Conservation (phyloP, 2,888 invertebrate species). For the Gibbula magus region DNA sequence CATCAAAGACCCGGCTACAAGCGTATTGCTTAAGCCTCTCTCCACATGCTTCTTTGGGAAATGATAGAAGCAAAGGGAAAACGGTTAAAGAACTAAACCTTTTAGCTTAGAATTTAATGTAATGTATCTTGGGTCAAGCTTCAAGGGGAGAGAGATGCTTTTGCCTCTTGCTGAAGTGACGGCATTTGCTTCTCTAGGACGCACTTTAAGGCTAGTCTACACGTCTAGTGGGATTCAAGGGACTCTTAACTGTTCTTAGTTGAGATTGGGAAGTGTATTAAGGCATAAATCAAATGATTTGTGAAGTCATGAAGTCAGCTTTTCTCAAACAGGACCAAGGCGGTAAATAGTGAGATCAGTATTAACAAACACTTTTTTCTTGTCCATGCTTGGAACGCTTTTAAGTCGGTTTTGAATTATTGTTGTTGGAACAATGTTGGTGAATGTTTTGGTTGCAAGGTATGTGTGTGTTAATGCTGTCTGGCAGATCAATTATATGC, state of each 20-base stretch:
- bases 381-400: too few relatives aligned
- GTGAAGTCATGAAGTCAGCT: not conserved
- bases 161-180: not conserved
- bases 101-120: conserved; percentile 23
- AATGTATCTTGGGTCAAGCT: not conserved
- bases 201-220: not conserved
- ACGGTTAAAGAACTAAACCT: conserved; percentile 1
- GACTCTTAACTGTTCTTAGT: conserved; percentile 7
- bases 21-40: conserved; percentile 20
- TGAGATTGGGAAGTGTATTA: not conserved
- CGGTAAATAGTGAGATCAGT: too few relatives aligned
- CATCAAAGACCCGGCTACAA: conserved; percentile 7
- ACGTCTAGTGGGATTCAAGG: not conserved
- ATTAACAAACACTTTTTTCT: too few relatives aligned
- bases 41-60: conserved; percentile 3
- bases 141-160: not conserved
- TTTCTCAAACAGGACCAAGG: not conserved
- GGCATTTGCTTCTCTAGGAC: not conserved
- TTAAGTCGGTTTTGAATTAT: too few relatives aligned
- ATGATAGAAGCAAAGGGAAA: conserved; percentile 13
- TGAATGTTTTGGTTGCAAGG: too few relatives aligned
- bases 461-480: too few relatives aligned
- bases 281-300: conserved; percentile 8
- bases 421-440: too few relatives aligned
- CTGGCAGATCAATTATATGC: too few relatives aligned